Evolutionary conservation across 2,888 invertebrate genomes (phyloP), one percentile per base, ranked within the genome.

Genomic region (Mesopsocus fuscifrons): DNA sequence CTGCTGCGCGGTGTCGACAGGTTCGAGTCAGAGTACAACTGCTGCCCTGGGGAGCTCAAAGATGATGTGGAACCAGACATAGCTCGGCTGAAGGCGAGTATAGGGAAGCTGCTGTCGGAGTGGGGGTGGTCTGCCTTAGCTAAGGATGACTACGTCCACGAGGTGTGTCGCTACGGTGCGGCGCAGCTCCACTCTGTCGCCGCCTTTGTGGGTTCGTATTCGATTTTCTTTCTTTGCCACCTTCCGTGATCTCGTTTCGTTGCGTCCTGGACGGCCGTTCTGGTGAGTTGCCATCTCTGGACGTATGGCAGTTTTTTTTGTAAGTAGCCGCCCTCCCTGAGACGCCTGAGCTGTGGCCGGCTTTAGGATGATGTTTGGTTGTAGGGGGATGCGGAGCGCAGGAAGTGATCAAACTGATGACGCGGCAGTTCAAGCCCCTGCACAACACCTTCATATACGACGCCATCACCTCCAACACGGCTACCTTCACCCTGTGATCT

Each of bases 391-490:
- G 89, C 58, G 83, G 84, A 20, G 94, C 95, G 5, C 97, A 98
- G 57, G 97, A 97, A 67, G 78, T 79, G 3, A 89, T 95, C 49
- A 98, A 98, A 66, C 67, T 98, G 45, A 72, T 95, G 44, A 97
- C 97, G 2, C 76, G 77, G 55, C 98, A 98, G 65, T 98, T 92
- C 62, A 84, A 89, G 55, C 97, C 97, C 30, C 71, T 98, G 44
- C 79, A 94, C 62, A 95, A 97, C 62, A 89, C 88, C 0, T 85
- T 88, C 60, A 77, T 98, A 51, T 94, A 91, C 63, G 94, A 97
- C 67, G 94, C 84, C 41, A 84, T 89, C 52, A 81, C 81, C 46
- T 83, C 87, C 43, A 84, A 79, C 51, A 81, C 87, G 43, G 74
- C 74, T 35, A 80, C 82, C 40, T 85, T 83, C 61, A 74, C 72